Evolutionary conservation across 2,888 invertebrate genomes (phyloP).

Genomic region (Onthophagus sagittarius): DNA sequence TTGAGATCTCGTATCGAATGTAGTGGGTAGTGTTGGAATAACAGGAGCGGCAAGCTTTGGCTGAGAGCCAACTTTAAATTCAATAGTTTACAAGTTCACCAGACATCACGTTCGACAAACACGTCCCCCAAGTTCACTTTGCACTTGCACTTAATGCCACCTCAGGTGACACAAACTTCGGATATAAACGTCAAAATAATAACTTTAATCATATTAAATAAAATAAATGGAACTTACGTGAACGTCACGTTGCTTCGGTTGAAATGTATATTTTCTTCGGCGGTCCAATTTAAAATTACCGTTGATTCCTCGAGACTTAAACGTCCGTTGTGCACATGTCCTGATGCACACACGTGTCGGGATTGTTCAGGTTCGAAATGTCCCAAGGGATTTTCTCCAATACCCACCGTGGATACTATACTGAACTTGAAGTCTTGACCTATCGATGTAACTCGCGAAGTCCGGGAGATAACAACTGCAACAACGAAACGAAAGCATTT

Average conservation of each 20-base stretch:
- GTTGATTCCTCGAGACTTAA: conserved; percentile 22
- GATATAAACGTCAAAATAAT: background rate
- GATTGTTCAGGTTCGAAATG: conserved; percentile 15
- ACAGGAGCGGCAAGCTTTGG: background rate
- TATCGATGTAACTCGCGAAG: conserved; percentile 1
- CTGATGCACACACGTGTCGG: conserved; percentile 14
- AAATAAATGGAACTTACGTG: conserved; percentile 36
- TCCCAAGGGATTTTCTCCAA: conserved; percentile 22
- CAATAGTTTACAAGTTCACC: background rate
- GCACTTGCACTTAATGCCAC: background rate
- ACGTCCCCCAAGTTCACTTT: background rate
- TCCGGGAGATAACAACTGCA: conserved; percentile 25
- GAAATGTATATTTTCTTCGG: conserved; percentile 29
- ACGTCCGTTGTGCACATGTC: conserved; percentile 23
- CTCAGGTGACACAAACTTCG: background rate
- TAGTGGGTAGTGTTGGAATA: background rate
- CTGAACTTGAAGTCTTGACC: conserved; percentile 16
- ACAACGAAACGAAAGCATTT: conserved; percentile 16
- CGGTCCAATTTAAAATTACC: conserved; percentile 38
- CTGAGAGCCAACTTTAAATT: background rate
- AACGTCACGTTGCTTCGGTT: conserved; percentile 37
- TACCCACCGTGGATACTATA: conserved; percentile 19
- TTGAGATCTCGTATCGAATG: background rate
- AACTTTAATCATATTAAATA: too few relatives aligned
- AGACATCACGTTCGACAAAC: background rate